phyloP scores from a whole-genome alignment of 2,888 invertebrate genomes.

The Peribatodes rhomboidaria region DNA sequence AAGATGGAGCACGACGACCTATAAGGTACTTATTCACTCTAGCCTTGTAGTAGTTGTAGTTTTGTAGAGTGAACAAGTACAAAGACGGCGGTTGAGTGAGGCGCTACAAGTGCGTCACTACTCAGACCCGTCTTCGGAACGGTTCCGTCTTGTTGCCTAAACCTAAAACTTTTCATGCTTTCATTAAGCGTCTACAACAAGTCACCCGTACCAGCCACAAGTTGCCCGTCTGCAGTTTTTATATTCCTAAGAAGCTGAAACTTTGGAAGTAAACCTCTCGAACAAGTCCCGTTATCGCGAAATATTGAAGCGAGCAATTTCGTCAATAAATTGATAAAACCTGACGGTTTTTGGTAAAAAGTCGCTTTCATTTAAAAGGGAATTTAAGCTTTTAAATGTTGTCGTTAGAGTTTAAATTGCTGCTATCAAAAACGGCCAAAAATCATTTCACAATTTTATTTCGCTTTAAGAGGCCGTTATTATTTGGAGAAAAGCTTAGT shows the following conservation, averaged over 20 bases:
- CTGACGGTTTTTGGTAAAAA: conserved; percentile 28
- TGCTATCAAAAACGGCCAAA: background rate
- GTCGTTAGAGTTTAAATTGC: background rate
- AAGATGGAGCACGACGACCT: no score
- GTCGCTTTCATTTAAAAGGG: background rate
- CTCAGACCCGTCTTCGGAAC: no score
- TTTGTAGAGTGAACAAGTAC: no score
- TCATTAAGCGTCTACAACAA: background rate
- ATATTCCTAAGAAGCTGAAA: conserved; percentile 29
- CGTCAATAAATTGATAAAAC: conserved; percentile 42
- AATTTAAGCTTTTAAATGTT: background rate
- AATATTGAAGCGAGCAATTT: conserved; percentile 36
- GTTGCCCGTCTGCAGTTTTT: conserved; percentile 12
- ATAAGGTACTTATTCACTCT: no score
- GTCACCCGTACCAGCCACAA: background rate
- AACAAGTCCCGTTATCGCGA: conserved; percentile 39
- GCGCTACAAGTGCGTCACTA: no score
- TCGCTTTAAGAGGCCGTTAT: no score
- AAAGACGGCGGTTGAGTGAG: no score
- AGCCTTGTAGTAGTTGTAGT: no score
- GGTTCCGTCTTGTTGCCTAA: no score
- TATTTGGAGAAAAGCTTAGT: no score
- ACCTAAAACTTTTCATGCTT: no score
- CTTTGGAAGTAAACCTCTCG: conserved; percentile 36
- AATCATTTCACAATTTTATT: no score